These are phyloP conservation scores for Trogon surrucura DNA, from an alignment of 2,113 vertebrate species.

Conservation along the genomic window DNA sequence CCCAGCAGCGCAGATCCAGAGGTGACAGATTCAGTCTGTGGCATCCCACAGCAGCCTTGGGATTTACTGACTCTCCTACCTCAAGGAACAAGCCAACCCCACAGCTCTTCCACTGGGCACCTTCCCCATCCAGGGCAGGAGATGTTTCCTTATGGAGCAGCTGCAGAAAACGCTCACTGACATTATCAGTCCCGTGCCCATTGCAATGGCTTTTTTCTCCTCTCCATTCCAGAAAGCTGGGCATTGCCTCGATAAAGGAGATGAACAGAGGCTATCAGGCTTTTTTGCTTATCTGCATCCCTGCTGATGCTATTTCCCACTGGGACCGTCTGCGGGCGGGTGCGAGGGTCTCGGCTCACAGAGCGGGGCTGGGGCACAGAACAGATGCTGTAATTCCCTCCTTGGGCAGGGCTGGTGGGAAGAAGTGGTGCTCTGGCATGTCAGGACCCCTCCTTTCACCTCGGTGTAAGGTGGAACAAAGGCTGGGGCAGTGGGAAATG, in stretches of 20 bases:
- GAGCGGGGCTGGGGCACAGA: no score
- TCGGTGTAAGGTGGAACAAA: neutral
- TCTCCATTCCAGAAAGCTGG: no score
- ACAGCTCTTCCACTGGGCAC: neutral
- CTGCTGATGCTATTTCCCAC: neutral
- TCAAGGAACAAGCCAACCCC: neutral
- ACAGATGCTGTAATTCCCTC: no score
- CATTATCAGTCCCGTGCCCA: neutral
- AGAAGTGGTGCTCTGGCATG: neutral
- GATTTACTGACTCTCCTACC: neutral
- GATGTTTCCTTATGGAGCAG: rapidly evolving
- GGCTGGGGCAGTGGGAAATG: neutral
- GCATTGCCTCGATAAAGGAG: neutral
- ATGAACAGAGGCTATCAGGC: neutral
- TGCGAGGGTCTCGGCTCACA: no score
- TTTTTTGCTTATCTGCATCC: neutral
- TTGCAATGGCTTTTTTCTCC: neutral
- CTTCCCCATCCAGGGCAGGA: neutral
- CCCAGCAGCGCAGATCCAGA: neutral
- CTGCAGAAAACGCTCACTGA: neutral
- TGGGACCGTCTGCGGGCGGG: rapidly evolving
- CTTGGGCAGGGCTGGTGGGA: neutral
- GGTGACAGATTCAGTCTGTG: rapidly evolving
- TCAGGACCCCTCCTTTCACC: neutral
- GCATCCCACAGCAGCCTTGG: rapidly evolving